Evolutionary conservation across 1,140 invertebrate species (phyloP).

Genomic region (Dermatophagoides farinae): DNA sequence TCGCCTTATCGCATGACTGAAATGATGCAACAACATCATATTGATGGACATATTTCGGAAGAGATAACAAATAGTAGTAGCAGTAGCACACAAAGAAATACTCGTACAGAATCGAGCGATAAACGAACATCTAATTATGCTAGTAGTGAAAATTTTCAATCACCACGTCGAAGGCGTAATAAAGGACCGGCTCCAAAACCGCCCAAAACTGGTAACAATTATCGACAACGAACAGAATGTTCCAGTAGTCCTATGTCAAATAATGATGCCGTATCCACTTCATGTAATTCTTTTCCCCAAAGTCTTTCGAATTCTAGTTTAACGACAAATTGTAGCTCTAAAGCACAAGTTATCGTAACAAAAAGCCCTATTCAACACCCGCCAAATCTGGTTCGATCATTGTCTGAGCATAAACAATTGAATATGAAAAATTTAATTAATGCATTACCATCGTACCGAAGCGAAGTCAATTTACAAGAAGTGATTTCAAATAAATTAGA

Average conservation of each 20-base stretch:
- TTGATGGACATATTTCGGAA: slow-evolving; percentile 8
- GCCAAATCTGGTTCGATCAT: slow-evolving; percentile 9
- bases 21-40: background rate
- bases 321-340: background rate
- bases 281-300: background rate
- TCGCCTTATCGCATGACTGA: background rate
- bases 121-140: slow-evolving; percentile 10
- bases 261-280: background rate
- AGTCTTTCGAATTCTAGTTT: slow-evolving; percentile 4
- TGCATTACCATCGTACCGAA: slow-evolving; percentile 8
- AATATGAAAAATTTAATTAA: slow-evolving; percentile 13
- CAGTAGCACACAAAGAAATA: slow-evolving; percentile 4
- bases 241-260: background rate
- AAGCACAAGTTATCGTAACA: background rate
- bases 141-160: background rate
- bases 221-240: background rate
- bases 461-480: slow-evolving; percentile 10
- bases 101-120: slow-evolving; percentile 7
- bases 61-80: slow-evolving; percentile 8
- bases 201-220: slow-evolving; percentile 22
- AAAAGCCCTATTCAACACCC: background rate
- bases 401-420: slow-evolving; percentile 16
- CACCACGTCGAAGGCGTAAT: slow-evolving; percentile 25
- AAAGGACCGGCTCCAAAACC: slow-evolving; percentile 39
- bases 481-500: background rate